Base-by-base conservation (phyloP, 2,888 invertebrate genomes). In the Acanthoscelides obtectus region DNA sequence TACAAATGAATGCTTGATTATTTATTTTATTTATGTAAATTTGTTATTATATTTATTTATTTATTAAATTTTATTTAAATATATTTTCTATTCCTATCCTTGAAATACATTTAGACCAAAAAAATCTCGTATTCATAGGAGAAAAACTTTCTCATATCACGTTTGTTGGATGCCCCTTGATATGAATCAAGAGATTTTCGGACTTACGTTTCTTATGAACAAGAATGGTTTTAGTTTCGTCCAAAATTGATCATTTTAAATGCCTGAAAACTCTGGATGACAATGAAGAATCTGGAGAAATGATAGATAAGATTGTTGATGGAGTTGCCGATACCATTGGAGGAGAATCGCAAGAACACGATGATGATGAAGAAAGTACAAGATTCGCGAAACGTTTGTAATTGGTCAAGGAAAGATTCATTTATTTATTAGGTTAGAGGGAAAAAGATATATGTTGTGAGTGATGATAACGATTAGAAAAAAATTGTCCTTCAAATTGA, bases 231-330 rank as follows among this genome's bases (percentile, higher is more conserved):
- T n/a, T n/a, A n/a, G n/a, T n/a, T n/a, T n/a, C n/a, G n/a, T n/a
- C n/a, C n/a, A n/a, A n/a, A n/a, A 69, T 76, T 71, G 12, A 69
- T 71, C 71, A 69, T 63, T 63, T 63, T 63, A 63, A 63, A 63
- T 63, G n/a, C n/a, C n/a, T n/a, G n/a, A n/a, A n/a, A n/a, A n/a
- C n/a, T 25, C 20, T 63, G 68, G 8, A 3, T 25, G 45, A 45
- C 12, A 17, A 45, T 12, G 45, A 45, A 68, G 81, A 81, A 72
- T 77, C 80, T 64, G 78, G 81, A 69, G 81, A 82, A 76, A 78
- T 82, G 70, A 86, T 89, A 75, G 85, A 88, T 75, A 89, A 83
- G 74, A 83, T 84, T 72, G 86, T 89, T 70, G 85, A 89, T 68
- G 88, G 87, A 78, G 83, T 89, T 22, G 84, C 87, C 63, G 85